Evolutionary conservation across 2,888 invertebrate genomes (phyloP), one percentile per base, ranked within the genome.

Genomic region (Phasia obesa): DNA sequence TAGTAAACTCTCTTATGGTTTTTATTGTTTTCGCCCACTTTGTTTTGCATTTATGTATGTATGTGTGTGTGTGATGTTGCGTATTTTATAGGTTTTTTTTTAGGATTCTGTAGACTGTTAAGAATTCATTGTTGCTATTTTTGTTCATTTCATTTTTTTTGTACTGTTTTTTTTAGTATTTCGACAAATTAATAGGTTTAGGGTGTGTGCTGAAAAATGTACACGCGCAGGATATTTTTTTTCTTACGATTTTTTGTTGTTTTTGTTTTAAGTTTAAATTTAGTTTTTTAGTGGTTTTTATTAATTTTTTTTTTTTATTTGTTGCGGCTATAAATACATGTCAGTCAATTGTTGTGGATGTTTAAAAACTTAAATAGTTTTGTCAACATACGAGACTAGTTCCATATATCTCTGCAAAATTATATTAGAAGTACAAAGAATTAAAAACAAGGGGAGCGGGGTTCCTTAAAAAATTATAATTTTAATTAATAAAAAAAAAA

Each of bases 191-290:
- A 74, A 81, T 81, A 65, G 73, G 73, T 81, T 84, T 84, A 77
- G 84, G 81, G 77, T 84, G 81, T 84, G 80, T 84, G 64, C 67
- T 81, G 74, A 60, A 55, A 51, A 53, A 64, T 11, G 67, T 67
- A 62, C 79, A 75, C 82, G 75, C 83, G 83, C 79, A 67, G 79
- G 67, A 76, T 81, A 17, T 69, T 19, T 11, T 15, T 57, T 74
- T 25, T 19, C 35, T 23, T 38, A 9, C n/a, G 0, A 1, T 25
- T 51, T n/a, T 23, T 60, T 60, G 1, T 42, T 42, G 4, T 1
- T 55, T 0, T 62, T 9, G 23, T 64, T 59, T 23, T 19, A 17
- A 35, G 9, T 57, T 55, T 65, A 62, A 75, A 21, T 75, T 47
- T 65, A 62, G 11, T 49, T 38, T 23, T 70, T 19, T 19, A 21